These are phyloP conservation scores for Pseudotriccus pelzelni DNA, from an alignment of 2,797 vertebrate species.

Conservation along the genomic window DNA sequence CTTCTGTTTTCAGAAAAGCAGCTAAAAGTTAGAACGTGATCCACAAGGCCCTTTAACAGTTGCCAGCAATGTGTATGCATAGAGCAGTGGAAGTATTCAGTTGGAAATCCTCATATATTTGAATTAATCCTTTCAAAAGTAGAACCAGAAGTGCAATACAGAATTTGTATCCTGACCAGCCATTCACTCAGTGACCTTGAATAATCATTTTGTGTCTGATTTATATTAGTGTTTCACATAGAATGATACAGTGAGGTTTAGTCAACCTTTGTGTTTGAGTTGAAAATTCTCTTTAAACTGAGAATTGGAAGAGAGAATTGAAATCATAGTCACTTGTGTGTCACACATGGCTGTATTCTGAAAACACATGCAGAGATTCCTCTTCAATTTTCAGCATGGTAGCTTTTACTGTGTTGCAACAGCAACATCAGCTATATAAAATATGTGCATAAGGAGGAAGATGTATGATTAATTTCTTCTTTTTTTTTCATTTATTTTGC, in stretches of 20 bases:
- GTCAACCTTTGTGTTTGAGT: background rate
- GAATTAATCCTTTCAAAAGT: background rate
- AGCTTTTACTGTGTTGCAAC: background rate
- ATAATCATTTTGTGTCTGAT: background rate
- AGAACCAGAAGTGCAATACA: background rate
- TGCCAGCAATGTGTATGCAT: background rate
- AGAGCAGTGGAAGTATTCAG: background rate
- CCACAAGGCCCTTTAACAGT: background rate
- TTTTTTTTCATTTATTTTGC: background rate
- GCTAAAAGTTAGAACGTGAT: background rate
- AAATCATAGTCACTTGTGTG: background rate
- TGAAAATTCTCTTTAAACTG: background rate
- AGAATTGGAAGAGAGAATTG: background rate
- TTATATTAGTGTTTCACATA: background rate
- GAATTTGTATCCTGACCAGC: background rate
- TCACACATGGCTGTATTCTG: background rate
- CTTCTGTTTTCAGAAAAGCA: background rate
- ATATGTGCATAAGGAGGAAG: rapidly evolving
- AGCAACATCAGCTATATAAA: background rate
- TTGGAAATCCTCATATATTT: background rate
- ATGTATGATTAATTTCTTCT: background rate
- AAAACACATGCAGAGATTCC: background rate
- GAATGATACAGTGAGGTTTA: background rate
- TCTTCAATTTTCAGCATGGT: background rate
- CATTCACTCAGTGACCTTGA: background rate